Base-by-base conservation (phyloP, 1,140 invertebrate genomes). In the Chironomus tepperi region DNA sequence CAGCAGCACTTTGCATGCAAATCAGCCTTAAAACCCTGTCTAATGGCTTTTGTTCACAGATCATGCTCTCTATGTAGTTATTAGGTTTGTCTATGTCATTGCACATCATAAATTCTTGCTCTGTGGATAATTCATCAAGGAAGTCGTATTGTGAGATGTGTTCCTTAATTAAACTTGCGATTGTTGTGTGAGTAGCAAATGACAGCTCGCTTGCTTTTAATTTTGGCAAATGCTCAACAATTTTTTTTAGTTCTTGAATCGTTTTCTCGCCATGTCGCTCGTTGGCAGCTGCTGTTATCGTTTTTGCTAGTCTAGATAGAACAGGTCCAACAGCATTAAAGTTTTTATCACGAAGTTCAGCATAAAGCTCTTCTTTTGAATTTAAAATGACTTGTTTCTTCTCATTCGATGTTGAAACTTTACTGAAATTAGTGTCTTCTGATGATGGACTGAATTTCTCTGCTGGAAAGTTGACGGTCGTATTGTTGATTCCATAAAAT, bases 31-130 rank as follows among this genome's bases (percentile, higher is more conserved):
- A 82, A 5, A 98, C 92, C 83, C 92, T 94, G 3, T 90, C 85
- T 1, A 98, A 78, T 9, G 93, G 89, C 77, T 90, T 89, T 80
- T 93, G 89, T 78, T 91, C 90, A 5, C 92, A 92, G 76, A 98
- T 97, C 77, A 91, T 88, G 79, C 96, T 93, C 84, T 98, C 96
- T 78, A 98, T 97, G 79, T 91, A 95, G 0, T 90, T 82, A 81
- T 91, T 91, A 0, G 91, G 86, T 84, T 93, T 95, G 78, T 98
- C 96, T 1, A 93, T 92, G 76, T 97, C 94, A 19, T 94, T 87
- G 75, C 94, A 95, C 80, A 95, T 93, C 75, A 98, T 85, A 77
- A 98, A 91, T 80, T 98, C 95, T 83, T 98, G 96, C 82, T 98
- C 95, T 73, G 86, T 86, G 42, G 85, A 83, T 19, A 87, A 80